Base-by-base conservation (phyloP, 2,797 vertebrate genomes). In the Leucoraja ocellata region DNA sequence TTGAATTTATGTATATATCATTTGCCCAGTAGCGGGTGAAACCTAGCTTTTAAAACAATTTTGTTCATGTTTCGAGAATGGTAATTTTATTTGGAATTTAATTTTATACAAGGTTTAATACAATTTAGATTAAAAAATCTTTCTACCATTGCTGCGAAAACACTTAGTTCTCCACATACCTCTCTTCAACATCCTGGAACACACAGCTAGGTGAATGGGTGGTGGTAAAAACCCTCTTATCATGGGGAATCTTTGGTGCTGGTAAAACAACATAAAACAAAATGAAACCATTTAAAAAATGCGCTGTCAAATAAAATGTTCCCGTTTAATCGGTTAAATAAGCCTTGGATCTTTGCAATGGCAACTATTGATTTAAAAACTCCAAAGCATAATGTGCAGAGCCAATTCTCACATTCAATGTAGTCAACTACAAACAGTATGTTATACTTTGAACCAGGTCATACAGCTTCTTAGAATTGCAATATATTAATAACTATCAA, bases 211-310 rank as follows among this genome's bases (percentile, higher is more conserved):
- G 98, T 0, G 98, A 98, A 94, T 99, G 99, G 0, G 98, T 99
- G 25, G 99, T 99, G 28, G 99, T 99, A 95, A 99, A 99, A 94
- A 99, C 97, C 73, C 97, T 97, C 95, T 99, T 99, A 95, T 99
- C 98, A 0, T 98, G 96, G 93, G 98, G 99, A 95, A 99, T 99
- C 95, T 98, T 97, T 88, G 98, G 98, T 36, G 98, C 98, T 99
- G 94, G n/a, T 93, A 94, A 94, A 63, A 46, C 39, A 94, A 95
- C 93, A 94, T 73, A 91, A 73, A 39, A 36, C 25, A 91, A 36
- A 25, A 21, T 28, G 14, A n/a, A 10, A 4, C n/a, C 65, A 14
- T 63, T 36, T 11, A 68, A 68, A 65, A 36, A 63, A n/a, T 25
- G 28, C 2, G 0, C 5, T 78, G n/a, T 36, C 11, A 16, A 74